Conservation (phyloP, 1,140 invertebrate genomes). For the Vanessa tameamea region DNA sequence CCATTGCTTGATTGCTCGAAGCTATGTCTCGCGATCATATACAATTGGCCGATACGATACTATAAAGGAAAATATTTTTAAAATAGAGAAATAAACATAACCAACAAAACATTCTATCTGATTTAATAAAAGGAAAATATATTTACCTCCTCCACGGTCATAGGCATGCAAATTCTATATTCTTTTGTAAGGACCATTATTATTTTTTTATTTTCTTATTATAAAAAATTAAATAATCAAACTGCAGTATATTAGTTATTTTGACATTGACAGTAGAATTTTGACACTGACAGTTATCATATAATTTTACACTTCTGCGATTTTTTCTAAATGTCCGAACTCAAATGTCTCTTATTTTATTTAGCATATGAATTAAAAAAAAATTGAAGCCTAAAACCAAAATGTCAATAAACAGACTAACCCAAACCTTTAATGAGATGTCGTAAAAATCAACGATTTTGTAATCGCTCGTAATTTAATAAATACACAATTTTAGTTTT, state of each 20-base stretch:
- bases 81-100: slow-evolving; percentile 26
- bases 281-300: slow-evolving; percentile 3
- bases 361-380: too few relatives aligned
- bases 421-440: too few relatives aligned
- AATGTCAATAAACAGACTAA: too few relatives aligned
- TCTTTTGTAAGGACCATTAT: slow-evolving; percentile 91
- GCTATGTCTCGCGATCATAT: slow-evolving; percentile 97
- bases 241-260: not conserved
- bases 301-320: not conserved
- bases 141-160: slow-evolving; percentile 93
- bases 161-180: slow-evolving; percentile 95
- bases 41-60: slow-evolving; percentile 95
- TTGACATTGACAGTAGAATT: not conserved
- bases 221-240: too few relatives aligned
- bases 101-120: slow-evolving; percentile 16
- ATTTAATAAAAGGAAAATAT: slow-evolving; percentile 21
- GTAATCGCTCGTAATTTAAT: too few relatives aligned
- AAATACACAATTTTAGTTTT: too few relatives aligned
- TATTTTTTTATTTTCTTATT: not conserved
- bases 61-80: slow-evolving; percentile 64
- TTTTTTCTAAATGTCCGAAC: too few relatives aligned
- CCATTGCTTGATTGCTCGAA: slow-evolving; percentile 93
- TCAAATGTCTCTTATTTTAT: too few relatives aligned
- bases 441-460: too few relatives aligned
- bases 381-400: too few relatives aligned